Conservation (phyloP, 1,140 invertebrate species). For the Delia radicum region DNA sequence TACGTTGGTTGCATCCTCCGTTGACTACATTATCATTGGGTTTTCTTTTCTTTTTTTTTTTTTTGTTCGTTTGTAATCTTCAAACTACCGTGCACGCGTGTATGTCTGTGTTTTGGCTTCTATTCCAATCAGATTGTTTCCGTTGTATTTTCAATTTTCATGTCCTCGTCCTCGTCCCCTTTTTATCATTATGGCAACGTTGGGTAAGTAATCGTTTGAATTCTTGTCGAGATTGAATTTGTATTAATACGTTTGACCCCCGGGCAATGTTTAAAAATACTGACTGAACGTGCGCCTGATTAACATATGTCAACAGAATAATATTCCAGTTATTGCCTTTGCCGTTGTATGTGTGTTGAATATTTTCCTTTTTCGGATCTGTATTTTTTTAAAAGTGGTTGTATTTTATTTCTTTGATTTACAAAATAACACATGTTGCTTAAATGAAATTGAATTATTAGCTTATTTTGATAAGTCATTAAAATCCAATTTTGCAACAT, state of each 20-base stretch:
- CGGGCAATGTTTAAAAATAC: conserved; percentile 21
- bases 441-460: not conserved
- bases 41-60: too few species aligned
- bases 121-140: conserved; percentile 56
- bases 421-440: not conserved
- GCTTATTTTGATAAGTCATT: not conserved
- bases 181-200: not conserved
- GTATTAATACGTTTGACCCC: conserved; percentile 55
- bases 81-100: conserved; percentile 6
- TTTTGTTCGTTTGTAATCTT: too few species aligned
- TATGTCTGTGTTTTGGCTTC: conserved; percentile 30
- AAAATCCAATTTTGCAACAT: not conserved
- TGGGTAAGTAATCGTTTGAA: not conserved
- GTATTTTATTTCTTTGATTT: not conserved
- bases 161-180: not conserved
- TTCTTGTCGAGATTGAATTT: conserved; percentile 47
- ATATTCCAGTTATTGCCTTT: conserved; percentile 18
- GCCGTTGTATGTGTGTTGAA: not conserved
- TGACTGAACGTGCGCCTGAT: conserved; percentile 49
- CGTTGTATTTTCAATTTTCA: conserved; percentile 28
- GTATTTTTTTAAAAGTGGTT: not conserved
- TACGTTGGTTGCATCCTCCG: too few species aligned
- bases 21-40: conserved; percentile 15
- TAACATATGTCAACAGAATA: conserved; percentile 57
- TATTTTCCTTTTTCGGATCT: not conserved